Percentiles rank a stretch among this genome's conserved stretches.
Conservation (phyloP, 2,113 vertebrate genomes). For the Halichoerus grypus region DNA sequence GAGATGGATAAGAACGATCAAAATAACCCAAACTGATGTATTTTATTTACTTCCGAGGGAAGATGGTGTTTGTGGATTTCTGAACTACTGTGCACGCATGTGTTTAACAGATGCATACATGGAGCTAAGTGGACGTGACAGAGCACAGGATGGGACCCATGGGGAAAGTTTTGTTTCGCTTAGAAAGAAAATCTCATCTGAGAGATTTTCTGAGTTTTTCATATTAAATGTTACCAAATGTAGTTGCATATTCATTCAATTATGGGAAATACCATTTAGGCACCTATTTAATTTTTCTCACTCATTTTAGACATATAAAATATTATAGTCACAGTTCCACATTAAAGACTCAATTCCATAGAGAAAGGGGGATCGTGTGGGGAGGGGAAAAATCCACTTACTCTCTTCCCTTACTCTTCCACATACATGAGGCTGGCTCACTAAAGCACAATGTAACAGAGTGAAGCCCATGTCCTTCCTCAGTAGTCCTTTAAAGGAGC, state of each 20-base stretch:
- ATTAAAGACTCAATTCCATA: neutral
- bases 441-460: neutral
- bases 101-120: slow-evolving; percentile 74
- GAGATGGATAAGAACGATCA: neutral
- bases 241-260: slow-evolving; percentile 38
- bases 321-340: neutral
- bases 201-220: slow-evolving; percentile 43
- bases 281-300: neutral
- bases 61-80: slow-evolving; percentile 51
- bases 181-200: slow-evolving; percentile 52
- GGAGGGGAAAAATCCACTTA: neutral
- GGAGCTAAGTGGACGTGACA: neutral
- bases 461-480: neutral
- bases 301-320: neutral
- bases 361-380: neutral
- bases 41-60: neutral
- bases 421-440: neutral
- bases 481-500: neutral
- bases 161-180: neutral
- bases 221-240: slow-evolving; percentile 41
- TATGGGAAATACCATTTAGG: neutral
- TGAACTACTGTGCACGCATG: slow-evolving; percentile 33
- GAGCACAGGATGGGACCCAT: neutral
- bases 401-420: neutral
- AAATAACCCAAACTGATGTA: slow-evolving; percentile 17